Conservation (phyloP, 2,113 vertebrate species). For the Daphoenositta chrysoptera region DNA sequence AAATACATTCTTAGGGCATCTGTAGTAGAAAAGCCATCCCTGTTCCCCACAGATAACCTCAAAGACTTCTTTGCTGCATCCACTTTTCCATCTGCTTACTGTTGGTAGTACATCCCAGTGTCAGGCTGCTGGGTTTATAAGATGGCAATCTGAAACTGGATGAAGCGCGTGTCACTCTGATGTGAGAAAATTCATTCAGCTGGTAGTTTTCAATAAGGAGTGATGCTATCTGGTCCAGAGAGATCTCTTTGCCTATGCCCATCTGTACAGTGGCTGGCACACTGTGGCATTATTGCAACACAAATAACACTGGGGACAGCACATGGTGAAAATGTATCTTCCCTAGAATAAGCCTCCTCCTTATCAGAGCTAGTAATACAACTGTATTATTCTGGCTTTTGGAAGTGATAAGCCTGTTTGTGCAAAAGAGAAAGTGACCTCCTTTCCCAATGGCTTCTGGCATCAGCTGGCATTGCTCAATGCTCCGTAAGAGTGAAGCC, state of each 20-base stretch:
- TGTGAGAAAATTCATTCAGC: not conserved
- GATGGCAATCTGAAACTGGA: not conserved
- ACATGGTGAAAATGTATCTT: not conserved
- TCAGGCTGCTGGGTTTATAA: not conserved
- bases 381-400: not conserved
- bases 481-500: not conserved
- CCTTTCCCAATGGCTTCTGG: not conserved
- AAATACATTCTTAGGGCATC: not conserved
- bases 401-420: not conserved
- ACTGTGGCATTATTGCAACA: not conserved
- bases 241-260: not conserved
- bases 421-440: not conserved
- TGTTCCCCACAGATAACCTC: not conserved
- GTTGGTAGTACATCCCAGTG: not conserved
- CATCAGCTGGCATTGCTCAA: not conserved
- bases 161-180: not conserved
- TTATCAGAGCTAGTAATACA: not conserved
- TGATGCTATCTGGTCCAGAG: not conserved
- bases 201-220: not conserved
- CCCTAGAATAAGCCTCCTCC: not conserved
- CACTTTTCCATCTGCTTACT: not conserved
- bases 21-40: not conserved
- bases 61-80: not conserved
- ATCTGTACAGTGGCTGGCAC: not conserved
- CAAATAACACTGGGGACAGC: not conserved